A percentile compares a stretch with the other conserved stretches of the same genome.
Conservation (phyloP, 2,113 vertebrate species). For the Ginglymostoma cirratum region DNA sequence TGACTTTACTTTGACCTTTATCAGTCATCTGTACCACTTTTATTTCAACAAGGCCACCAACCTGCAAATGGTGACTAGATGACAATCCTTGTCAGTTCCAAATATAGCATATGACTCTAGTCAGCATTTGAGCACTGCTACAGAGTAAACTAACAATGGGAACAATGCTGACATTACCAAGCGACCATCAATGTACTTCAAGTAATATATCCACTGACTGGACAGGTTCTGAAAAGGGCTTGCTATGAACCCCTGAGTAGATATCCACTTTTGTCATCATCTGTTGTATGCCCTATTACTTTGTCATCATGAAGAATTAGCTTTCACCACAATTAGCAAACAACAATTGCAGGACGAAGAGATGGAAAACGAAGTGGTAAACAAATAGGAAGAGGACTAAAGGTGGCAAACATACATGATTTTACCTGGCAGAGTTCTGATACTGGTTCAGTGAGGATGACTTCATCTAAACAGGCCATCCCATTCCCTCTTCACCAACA, state of each 20-base stretch:
- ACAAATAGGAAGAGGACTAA: too few species aligned
- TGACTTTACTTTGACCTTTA: too few species aligned
- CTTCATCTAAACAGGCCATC: background rate
- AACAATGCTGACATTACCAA: background rate
- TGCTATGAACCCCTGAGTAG: background rate
- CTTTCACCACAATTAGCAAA: background rate
- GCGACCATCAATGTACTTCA: background rate
- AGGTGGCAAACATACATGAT: background rate
- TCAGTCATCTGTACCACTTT: background rate
- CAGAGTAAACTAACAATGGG: background rate
- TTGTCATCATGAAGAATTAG: background rate
- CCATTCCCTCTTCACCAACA: background rate
- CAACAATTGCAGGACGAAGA: background rate
- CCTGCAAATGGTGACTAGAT: background rate
- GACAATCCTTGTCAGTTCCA: background rate
- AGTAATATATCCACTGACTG: background rate
- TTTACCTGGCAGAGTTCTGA: background rate
- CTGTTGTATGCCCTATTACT: background rate
- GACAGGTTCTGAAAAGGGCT: background rate
- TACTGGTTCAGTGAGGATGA: background rate
- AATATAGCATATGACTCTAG: background rate
- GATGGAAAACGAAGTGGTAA: background rate
- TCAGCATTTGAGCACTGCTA: background rate
- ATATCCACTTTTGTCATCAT: background rate
- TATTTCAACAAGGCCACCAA: background rate